Base-by-base conservation (phyloP, 2,888 invertebrate genomes). In the Tolmerus cingulatus region DNA sequence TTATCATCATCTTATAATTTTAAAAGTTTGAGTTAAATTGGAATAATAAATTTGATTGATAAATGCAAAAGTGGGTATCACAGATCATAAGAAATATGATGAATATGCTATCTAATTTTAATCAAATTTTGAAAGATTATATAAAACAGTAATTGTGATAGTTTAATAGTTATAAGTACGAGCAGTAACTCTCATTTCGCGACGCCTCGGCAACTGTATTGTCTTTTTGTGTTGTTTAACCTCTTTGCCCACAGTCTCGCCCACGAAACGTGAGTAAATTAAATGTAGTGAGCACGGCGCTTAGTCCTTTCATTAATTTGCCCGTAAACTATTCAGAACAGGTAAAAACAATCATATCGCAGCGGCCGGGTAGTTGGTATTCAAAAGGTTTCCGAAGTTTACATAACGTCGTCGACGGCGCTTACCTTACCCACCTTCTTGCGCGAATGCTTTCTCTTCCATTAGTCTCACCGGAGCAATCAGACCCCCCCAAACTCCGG, bases 301-400 rank as follows among this genome's bases (percentile, higher is more conserved):
- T 57, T n/a, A 40, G 37, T 57, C 23, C 30, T 78, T 82, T 82
- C 82, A 82, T 81, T 81, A 82, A 82, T 82, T 82, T 57, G 27
- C 79, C 9, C 55, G 79, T 34, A 82, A 82, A 57, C 66, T 82
- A 82, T 82, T 82, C 82, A 66, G 66, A 82, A 82, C 82, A 57
- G 82, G 82, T 82, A 82, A 82, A 81, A 82, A 82, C 82, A 82
- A 66, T 82, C 46, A 81, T 55, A 51, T 81, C 51, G 55, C 51
- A 40, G 37, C 14, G n/a, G 37, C 16, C 27, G n/a, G 19, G 37
- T 82, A 82, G 55, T 82, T 82, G 40, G 66, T 57, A 82, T 82
- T 82, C 82, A 82, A 82, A 23, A 82, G 66, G 82, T 82, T 82
- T 82, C 82, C 30, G 82, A 82, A 57, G 34, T 57, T 82, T 82